Evolutionary conservation across 2,888 invertebrate genomes (phyloP).

Genomic region (Labia minor): DNA sequence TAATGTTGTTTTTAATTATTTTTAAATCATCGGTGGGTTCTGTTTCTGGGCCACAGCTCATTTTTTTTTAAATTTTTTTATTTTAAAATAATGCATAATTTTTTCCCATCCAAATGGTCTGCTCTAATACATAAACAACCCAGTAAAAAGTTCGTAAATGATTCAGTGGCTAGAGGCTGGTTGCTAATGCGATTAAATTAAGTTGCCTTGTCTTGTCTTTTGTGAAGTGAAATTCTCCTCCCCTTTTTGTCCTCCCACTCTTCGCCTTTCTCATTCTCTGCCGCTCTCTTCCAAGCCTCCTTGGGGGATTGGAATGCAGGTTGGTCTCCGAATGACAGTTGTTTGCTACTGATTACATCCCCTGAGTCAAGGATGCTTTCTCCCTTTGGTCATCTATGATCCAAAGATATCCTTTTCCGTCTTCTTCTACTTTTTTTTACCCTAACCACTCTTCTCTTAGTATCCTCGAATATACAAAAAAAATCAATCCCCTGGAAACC

Average conservation of each 20-base stretch:
- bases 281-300: neutral
- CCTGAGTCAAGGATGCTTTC: neutral
- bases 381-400: neutral
- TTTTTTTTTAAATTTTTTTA: too few relatives aligned
- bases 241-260: neutral
- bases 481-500: too few relatives aligned
- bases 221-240: neutral
- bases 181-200: slow-evolving; percentile 7
- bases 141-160: neutral
- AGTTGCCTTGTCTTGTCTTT: slow-evolving; percentile 13
- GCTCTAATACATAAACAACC: neutral
- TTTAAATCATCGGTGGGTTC: too few relatives aligned
- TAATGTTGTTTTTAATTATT: too few relatives aligned
- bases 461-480: too few relatives aligned
- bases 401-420: neutral
- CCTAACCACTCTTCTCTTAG: neutral
- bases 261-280: neutral
- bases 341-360: slow-evolving; percentile 13
- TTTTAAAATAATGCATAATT: too few relatives aligned
- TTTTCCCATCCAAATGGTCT: neutral
- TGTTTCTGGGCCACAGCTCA: too few relatives aligned
- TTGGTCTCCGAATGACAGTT: neutral
- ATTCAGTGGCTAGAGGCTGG: neutral
- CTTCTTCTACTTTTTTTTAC: neutral
- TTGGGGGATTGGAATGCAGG: neutral